phyloP scores from a whole-genome alignment of 2,113 vertebrate genomes.

The Struthio camelus region DNA sequence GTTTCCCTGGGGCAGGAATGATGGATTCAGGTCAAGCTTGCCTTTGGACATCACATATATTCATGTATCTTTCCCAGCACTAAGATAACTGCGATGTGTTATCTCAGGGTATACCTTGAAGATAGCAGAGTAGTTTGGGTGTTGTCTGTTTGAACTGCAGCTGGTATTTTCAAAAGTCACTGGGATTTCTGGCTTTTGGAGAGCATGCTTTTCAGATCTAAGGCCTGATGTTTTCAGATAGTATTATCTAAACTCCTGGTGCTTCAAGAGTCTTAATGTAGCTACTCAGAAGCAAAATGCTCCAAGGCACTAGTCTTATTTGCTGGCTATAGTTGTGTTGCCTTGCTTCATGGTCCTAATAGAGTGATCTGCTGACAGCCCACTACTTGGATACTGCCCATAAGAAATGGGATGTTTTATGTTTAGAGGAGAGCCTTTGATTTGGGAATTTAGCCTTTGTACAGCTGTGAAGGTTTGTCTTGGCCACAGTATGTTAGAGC shows the following conservation, averaged over 20 bases:
- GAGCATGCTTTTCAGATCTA: background rate
- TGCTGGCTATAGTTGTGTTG: background rate
- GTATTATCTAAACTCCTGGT: background rate
- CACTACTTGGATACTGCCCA: background rate
- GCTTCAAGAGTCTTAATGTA: background rate
- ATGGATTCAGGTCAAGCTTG: background rate
- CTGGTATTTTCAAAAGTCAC: background rate
- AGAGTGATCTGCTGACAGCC: background rate
- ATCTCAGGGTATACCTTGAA: background rate
- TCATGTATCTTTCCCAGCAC: background rate
- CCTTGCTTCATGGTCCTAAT: background rate
- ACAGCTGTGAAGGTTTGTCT: slow-evolving; percentile 9
- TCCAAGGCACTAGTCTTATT: background rate
- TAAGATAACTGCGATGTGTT: background rate
- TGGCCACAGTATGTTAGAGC: background rate
- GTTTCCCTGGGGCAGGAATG: background rate
- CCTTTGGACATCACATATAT: background rate
- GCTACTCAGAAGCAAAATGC: background rate
- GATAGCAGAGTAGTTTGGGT: accelerated
- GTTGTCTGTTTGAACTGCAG: background rate
- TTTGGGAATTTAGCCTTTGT: background rate
- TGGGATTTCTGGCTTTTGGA: background rate
- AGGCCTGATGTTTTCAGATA: background rate
- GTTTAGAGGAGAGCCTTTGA: background rate
- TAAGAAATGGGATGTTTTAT: background rate